Evolutionary conservation across 2,888 invertebrate genomes (phyloP), one percentile per base, ranked within the genome.

Genomic region (Cryptocheilus praepositus): DNA sequence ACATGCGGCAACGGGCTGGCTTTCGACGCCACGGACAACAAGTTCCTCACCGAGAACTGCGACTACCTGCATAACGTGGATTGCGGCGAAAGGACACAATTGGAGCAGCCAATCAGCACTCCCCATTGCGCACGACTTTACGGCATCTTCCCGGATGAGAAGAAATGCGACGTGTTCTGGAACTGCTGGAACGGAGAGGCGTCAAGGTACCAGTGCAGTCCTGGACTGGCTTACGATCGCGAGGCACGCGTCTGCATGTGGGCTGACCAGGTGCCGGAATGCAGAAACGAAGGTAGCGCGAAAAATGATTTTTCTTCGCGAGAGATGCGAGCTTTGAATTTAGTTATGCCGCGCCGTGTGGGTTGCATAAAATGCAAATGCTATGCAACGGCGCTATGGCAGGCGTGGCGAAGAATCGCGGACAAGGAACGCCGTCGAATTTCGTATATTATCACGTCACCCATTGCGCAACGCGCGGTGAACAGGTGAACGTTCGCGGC

Each of bases 121-220:
- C 92, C 95, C 13, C 96, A 97, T 89, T 97, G 97, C 88, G 89
- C 94, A 54, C 92, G 97, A 68, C 90, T 97, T 79, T 97, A 97
- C 89, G 97, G 97, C 85, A 97, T 97, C 91, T 97, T 97, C 92
- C 90, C 96, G 74, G 97, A 97, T 86, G 95, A 94, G 63, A 91
- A 90, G 81, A 95, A 96, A 89, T 97, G 97, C 89, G 96, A 96
- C 89, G 95, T 95, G 16, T 97, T 97, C 94, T 97, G 97, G 96
- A 97, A 96, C 90, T 97, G 97, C 90, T 97, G 97, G 97, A 96
- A 96, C 90, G 97, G 97, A 61, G 97, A 97, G 89, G 94, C 97
- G 4, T 96, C 96, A 86, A 93, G 95, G 84, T 97, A 97, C 90
- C 96, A 97, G 89, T 97, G 97, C 91, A 96, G 97, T 80, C 97